A percentile compares a stretch with the other conserved stretches of the same genome.
Evolutionary conservation across 2,888 invertebrate genomes (phyloP).

Genomic region (Parnassius glacialis): DNA sequence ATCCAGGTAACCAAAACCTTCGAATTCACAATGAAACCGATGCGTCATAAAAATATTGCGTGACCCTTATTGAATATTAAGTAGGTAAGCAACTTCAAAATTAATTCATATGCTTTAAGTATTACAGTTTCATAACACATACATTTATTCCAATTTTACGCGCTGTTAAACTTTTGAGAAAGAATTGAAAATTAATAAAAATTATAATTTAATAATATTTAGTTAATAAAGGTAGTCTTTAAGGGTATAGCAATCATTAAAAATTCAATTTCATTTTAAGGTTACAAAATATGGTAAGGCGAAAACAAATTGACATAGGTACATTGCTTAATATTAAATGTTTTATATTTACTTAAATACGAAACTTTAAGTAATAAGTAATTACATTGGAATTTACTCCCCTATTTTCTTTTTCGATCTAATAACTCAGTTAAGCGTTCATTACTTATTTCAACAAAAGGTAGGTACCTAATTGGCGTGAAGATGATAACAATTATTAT

Average conservation of each 20-base stretch:
- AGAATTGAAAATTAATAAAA: no score
- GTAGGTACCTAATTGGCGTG: conserved; percentile 20
- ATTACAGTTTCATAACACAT: conserved; percentile 27
- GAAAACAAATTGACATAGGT: neutral
- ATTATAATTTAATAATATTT: no score
- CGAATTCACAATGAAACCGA: conserved; percentile 19
- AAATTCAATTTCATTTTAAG: no score
- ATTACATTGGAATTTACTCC: neutral
- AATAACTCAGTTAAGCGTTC: conserved; percentile 21
- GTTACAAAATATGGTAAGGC: no score
- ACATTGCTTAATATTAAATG: neutral
- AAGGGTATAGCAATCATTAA: no score
- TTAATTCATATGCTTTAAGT: conserved; percentile 25
- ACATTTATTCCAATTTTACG: conserved; percentile 16
- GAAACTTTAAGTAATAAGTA: conserved; percentile 10
- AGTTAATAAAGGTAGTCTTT: no score
- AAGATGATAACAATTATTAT: conserved; percentile 5
- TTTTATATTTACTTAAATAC: neutral
- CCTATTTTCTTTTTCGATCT: conserved; percentile 25
- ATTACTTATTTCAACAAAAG: conserved; percentile 15
- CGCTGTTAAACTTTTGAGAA: conserved; percentile 4
- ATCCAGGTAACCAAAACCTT: conserved; percentile 54
- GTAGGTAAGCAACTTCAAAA: conserved; percentile 19
- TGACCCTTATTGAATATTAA: conserved; percentile 32
- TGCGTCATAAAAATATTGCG: conserved; percentile 27